Base-by-base conservation (phyloP, 2,888 invertebrate genomes). In the Perithous albicinctus region DNA sequence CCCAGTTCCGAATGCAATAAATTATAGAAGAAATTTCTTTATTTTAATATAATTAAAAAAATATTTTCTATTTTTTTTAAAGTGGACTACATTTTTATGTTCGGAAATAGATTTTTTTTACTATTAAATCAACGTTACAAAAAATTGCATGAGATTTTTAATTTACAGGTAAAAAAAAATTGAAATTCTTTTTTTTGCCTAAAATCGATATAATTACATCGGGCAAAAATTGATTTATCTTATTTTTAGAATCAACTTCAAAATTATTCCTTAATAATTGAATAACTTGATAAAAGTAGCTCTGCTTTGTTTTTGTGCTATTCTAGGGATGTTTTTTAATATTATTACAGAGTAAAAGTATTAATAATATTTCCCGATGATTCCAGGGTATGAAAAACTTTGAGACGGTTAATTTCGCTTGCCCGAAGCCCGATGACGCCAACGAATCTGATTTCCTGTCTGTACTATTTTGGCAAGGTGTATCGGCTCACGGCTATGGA, bases 401-500 rank as follows among this genome's bases (percentile, higher is more conserved):
- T 59, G 91, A 93, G 43, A 88, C 89, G 10, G 89, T 89, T 0
- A 89, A 90, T 82, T 72, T 93, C 8, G 90, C 91, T 5, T 87
- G 85, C 76, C 90, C 89, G 6, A 79, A 86, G 41, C 32, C 80
- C 8, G 78, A 76, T 8, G 61, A 54, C 10, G 77, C 85, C 51
- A 81, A 73, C 7, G 73, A 84, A 48, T 92, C 89, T 38, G 93
- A 93, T 23, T 92, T 93, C 80, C 86, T 94, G 32, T 89, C 92
- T 20, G 87, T 94, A 76, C 90, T 93, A 80, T 93, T 94, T 81
- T 91, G 92, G 88, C 93, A 93, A 78, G 93, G 93, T 1, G 88
- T 94, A n/a, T 88, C 91, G 43, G 87, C 90, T 12, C 93, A 89
- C 78, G 93, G 95, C 38, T 93, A 93, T 69, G 90, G 94, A 83